phyloP scores from a whole-genome alignment of 1,140 invertebrate genomes.

The Cryptotermes secundus region DNA sequence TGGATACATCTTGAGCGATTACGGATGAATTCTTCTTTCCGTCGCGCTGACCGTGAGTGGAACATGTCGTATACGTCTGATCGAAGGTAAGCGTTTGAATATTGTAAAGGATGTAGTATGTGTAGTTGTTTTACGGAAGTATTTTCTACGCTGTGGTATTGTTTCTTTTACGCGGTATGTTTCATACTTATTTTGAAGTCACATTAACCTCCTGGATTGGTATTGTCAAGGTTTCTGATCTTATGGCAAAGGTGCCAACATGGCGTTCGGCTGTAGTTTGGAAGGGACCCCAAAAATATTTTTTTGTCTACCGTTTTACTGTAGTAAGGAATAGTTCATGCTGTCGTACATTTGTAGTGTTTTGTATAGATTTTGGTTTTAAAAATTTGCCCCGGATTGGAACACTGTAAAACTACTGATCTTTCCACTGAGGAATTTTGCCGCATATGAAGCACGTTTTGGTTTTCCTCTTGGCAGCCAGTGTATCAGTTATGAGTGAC shows the following conservation, averaged over 20 bases:
- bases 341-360: background rate
- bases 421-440: background rate
- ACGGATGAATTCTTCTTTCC: slow-evolving; percentile 60
- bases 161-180: background rate
- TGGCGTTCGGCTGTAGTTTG: slow-evolving; percentile 57
- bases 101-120: background rate
- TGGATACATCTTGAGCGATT: slow-evolving; percentile 44
- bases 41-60: slow-evolving; percentile 65
- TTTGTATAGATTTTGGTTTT: background rate
- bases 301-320: too few relatives aligned
- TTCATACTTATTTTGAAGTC: background rate
- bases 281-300: background rate
- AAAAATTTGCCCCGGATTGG: background rate
- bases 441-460: background rate
- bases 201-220: slow-evolving; percentile 23
- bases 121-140: background rate
- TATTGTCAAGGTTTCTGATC: slow-evolving; percentile 31
- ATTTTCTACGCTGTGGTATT: background rate
- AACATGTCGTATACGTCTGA: slow-evolving; percentile 75
- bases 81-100: slow-evolving; percentile 65
- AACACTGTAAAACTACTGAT: background rate
- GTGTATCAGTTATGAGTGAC: background rate
- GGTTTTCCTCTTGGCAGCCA: background rate
- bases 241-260: slow-evolving; percentile 62
- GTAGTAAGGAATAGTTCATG: background rate